A percentile compares a stretch with the other conserved stretches of the same genome.
Conservation (phyloP, 2,797 vertebrate genomes). For the Sebastes taczanowskii region DNA sequence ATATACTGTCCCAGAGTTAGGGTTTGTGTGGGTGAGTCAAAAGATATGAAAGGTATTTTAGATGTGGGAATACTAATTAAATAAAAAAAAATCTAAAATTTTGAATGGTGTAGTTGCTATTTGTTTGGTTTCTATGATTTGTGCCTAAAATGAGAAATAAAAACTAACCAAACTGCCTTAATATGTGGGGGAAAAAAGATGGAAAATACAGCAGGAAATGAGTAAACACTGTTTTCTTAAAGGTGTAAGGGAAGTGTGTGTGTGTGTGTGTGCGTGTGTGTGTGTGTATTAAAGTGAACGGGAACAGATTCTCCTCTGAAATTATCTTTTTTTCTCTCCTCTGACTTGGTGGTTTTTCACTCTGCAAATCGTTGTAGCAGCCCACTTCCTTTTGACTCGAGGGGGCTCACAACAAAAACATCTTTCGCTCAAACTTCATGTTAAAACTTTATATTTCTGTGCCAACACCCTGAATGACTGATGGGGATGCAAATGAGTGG, state of each 20-base stretch:
- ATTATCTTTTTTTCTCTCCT: conserved; percentile 3
- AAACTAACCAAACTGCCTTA: neutral
- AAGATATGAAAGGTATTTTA: conserved; percentile 42
- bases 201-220: neutral
- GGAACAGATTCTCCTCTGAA: conserved; percentile 21
- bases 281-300: conserved; percentile 9
- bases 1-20: conserved; percentile 12
- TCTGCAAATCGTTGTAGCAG: conserved; percentile 29
- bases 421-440: conserved; percentile 7
- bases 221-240: conserved; percentile 3
- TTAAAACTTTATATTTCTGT: conserved; percentile 19
- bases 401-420: conserved; percentile 11
- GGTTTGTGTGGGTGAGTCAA: conserved; percentile 40
- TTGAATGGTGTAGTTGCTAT: neutral
- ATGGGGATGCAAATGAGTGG: conserved; percentile 28
- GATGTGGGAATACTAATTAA: conserved; percentile 59
- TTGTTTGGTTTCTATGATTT: neutral
- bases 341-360: conserved; percentile 23
- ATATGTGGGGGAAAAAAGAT: neutral
- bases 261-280: neutral
- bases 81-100: conserved; percentile 16
- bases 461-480: conserved; percentile 44
- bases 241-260: neutral
- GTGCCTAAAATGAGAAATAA: neutral
- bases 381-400: conserved; percentile 58